Evolutionary conservation across 2,888 invertebrate genomes (phyloP), one percentile per base, ranked within the genome.

Genomic region (Xylota sylvarum): DNA sequence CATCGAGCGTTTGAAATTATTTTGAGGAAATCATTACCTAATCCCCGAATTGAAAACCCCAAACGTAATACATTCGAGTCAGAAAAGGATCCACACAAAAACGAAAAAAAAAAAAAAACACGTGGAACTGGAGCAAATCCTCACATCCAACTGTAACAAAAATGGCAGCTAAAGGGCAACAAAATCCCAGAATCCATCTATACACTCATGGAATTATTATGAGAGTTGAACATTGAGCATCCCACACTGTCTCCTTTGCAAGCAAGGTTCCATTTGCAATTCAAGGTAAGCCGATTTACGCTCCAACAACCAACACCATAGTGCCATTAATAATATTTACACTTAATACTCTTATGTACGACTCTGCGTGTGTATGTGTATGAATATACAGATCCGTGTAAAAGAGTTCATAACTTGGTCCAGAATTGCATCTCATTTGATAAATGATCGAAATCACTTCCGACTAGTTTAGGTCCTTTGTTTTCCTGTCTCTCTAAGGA

Each of bases 401-500:
- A 1, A 46, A 2, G 23, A 19, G 7, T 23, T 23, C 50, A 12
- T 10, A 23, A 5, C 5, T 6, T 14, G 4, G 12, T 12, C 23
- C 14, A 55, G 32, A 55, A 32, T 55, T 55, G 14, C 55, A 55
- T 55, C 4, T 32, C 9, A 9, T 30, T 32, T 55, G 55, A 55
- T 55, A 32, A 55, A 55, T 55, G 55, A 55, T 32, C 9, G 32
- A 30, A 27, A 30, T 55, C 9, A 55, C 55, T 55, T 55, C 55
- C 55, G 55, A 14, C 30, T 30, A 30, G 52, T 52, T 4, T 6
- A n/a, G 30, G 30, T 52, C 1, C 52, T 27, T 52, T 52, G 50
- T 50, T 23, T 50, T 23, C 50, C 19, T 23, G 27, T 9, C 9
- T 46, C 17, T 0, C 2, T 12, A 1, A 23, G 23, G 23, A 23